Percentiles rank a stretch among this genome's conserved stretches.
Evolutionary conservation across 2,113 vertebrate species (phyloP).

Genomic region (Equus quagga): DNA sequence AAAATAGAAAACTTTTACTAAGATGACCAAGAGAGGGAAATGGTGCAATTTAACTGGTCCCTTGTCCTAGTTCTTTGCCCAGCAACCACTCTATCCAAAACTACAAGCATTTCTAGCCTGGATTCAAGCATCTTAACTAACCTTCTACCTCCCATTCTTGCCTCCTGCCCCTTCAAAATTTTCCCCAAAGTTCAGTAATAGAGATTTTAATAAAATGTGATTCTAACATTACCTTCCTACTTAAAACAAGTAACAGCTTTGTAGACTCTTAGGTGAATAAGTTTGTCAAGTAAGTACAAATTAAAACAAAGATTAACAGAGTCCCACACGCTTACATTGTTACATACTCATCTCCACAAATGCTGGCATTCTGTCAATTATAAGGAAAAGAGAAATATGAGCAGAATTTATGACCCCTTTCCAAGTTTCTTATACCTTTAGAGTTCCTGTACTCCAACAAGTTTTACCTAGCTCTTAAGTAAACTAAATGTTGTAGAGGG

Average conservation of each 20-base stretch:
- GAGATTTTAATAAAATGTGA: background rate
- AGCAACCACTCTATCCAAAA: background rate
- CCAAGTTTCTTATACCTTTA: background rate
- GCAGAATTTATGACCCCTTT: background rate
- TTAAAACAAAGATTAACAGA: background rate
- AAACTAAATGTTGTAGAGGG: background rate
- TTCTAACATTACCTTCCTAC: background rate
- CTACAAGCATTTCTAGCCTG: background rate
- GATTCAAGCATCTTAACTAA: background rate
- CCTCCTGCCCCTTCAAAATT: background rate
- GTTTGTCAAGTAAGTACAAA: background rate
- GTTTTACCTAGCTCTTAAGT: background rate
- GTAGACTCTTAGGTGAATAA: background rate
- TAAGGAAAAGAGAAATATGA: background rate
- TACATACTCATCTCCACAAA: background rate
- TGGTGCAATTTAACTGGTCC: background rate
- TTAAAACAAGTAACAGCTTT: background rate
- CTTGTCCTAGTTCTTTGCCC: background rate
- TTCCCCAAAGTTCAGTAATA: background rate
- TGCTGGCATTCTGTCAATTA: background rate
- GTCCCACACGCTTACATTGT: too few relatives aligned
- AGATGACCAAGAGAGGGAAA: background rate
- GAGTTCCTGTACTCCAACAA: background rate
- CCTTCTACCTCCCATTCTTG: background rate
- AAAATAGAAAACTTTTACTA: background rate